Evolutionary conservation across 2,888 invertebrate species (phyloP), one percentile per base, ranked within the genome.

Genomic region (Scaptodrosophila latifasciaeformis): DNA sequence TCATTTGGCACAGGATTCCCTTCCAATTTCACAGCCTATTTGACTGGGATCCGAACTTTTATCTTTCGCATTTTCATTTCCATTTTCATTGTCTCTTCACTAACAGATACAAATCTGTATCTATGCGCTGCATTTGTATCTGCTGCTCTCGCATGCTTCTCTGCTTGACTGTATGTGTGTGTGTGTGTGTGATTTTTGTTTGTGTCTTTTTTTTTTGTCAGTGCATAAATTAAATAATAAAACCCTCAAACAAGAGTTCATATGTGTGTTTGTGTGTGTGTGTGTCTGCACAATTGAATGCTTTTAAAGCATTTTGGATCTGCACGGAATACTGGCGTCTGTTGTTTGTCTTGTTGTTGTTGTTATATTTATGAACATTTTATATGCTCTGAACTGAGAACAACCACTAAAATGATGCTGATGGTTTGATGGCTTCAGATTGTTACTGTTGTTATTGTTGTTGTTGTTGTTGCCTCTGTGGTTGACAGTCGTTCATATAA

Each of bases 191-290:
- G 10, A 44, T 10, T 37, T 61, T 42, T 39, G 15, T 17, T 39
- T 37, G 13, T 40, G 27, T 42, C 27, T 48, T 18, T 51, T 48
- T 59, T 59, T 58, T 67, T 57, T 61, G 63, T 61, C 78, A 54
- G 59, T 65, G 72, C 67, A 71, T 78, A 84, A 84, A 84, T 82
- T 83, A 82, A 82, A 78, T 84, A 84, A 82, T 84, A 84, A 83
- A 77, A 75, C 67, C 3, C 24, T 5, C 24, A 24, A 3, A 24
- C 24, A 24, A 7, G 7, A 24, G 46, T 58, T 21, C 45, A 42
- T 19, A 18, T 44, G 18, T 46, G 42, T 51, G 46, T 46, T 13
- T 55, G 39, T 67, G 37, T 49, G 55, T 52, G 37, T 46, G 55
- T 58, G 60, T 65, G 65, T 66, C 63, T 70, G 77, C 65, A 62